Evolutionary conservation across 2,888 invertebrate genomes (phyloP), one percentile per base, ranked within the genome.

Genomic region (Alentia gelatinosa): DNA sequence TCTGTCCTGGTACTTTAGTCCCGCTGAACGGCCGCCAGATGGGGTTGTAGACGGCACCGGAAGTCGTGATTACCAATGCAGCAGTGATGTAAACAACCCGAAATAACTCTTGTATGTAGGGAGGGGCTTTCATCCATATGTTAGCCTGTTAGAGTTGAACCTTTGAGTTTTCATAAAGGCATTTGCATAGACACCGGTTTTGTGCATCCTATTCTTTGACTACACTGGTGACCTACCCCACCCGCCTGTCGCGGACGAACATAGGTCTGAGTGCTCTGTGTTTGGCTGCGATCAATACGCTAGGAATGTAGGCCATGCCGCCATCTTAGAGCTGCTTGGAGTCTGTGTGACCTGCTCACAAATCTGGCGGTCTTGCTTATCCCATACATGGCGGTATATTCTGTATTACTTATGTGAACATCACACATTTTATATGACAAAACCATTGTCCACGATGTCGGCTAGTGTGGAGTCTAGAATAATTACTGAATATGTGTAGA

Each of bases 51-150:
- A 30, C 68, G 68, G 30, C 68, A 30, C 68, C 68, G 68, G 68
- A 68, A 68, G 68, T 68, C n/a, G 68, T 68, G 68, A 68, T 68
- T 68, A 68, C 33, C 68, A 68, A 68, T 68, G 68, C 68, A 68
- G 68, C 33, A 68, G 68, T 68, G 68, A 68, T 68, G 68, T 68
- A 68, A 68, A 68, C 68, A 68, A 68, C 68, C 68, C 26, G 68
- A 68, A 68, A 68, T 68, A 68, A 26, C 68, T 30, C 68, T 68
- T 30, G n/a, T n/a, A n/a, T 12, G 68, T 26, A 1, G 23, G 12
- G 30, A 68, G 26, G 26, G 68, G 68, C 30, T 26, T 30, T 30
- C 26, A 3, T 26, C 68, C 68, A 68, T 68, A 68, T 68, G 68
- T 68, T 68, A 9, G 33, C 68, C 68, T 30, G n/a, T 30, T 30